Conservation (phyloP, 2,797 vertebrate genomes). For the Pipistrellus kuhlii region DNA sequence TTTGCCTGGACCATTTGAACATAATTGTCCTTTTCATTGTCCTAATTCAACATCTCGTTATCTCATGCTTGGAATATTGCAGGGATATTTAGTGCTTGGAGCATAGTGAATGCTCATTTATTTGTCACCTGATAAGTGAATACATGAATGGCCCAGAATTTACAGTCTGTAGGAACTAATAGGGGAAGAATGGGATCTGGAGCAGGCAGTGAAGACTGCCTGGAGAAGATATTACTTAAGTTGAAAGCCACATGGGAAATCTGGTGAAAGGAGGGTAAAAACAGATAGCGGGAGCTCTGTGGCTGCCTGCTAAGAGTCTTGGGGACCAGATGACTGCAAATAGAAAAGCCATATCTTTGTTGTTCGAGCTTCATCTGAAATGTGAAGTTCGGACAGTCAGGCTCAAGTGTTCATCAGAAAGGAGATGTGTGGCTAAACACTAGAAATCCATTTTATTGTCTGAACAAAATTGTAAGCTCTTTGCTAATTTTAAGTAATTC, state of each 20-base stretch:
- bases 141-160: constrained; percentile 1
- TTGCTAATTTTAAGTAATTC: constrained; percentile 36
- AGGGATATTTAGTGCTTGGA: not conserved
- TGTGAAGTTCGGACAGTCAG: not conserved
- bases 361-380: constrained; percentile 49
- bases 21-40: not conserved
- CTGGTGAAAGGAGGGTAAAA: not conserved
- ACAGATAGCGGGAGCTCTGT: not conserved
- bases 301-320: not conserved
- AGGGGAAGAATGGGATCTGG: not conserved
- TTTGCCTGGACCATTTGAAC: not conserved
- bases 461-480: constrained; percentile 21
- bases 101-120: not conserved
- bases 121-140: constrained; percentile 5
- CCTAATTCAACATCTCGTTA: not conserved
- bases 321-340: not conserved
- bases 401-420: not conserved
- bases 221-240: not conserved
- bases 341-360: constrained; percentile 21
- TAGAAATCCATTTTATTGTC: constrained; percentile 32
- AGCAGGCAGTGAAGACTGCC: not conserved
- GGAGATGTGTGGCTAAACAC: not conserved
- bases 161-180: constrained; percentile 1
- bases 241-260: not conserved
- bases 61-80: constrained; percentile 31